A percentile compares a stretch with the other conserved stretches of the same genome.
phyloP scores from a whole-genome alignment of 2,113 vertebrate species.

The Camelus dromedarius region DNA sequence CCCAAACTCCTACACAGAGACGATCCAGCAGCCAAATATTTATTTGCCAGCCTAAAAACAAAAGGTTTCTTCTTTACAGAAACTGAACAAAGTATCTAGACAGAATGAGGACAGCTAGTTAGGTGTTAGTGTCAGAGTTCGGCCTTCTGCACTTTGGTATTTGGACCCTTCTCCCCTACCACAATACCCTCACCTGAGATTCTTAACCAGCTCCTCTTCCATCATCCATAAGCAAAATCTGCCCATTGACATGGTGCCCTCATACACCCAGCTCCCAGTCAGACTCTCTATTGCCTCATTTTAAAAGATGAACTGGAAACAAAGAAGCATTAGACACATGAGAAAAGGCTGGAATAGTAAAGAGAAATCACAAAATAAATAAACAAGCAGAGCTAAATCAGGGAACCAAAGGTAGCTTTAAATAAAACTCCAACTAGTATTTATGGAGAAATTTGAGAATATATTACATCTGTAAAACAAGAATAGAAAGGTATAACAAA shows the following conservation, averaged over 20 bases:
- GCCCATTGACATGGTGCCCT: not conserved
- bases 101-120: slow-evolving; percentile 3
- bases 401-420: slow-evolving; percentile 32
- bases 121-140: not conserved
- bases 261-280: not conserved
- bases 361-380: slow-evolving; percentile 46
- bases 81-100: slow-evolving; percentile 45
- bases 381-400: slow-evolving; percentile 24
- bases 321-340: not conserved
- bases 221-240: slow-evolving; percentile 44
- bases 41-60: slow-evolving; percentile 29
- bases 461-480: slow-evolving; percentile 62
- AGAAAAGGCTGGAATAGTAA: slow-evolving; percentile 25
- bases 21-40: not conserved
- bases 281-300: not conserved
- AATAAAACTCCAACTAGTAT: slow-evolving; percentile 45
- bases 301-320: slow-evolving; percentile 55
- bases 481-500: slow-evolving; percentile 45
- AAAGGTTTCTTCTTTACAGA: slow-evolving; percentile 34
- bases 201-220: not conserved
- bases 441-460: slow-evolving; percentile 40
- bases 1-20: not conserved
- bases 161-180: not conserved
- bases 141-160: not conserved
- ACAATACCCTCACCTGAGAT: not conserved